Percentiles rank a stretch among this genome's conserved stretches.
These are phyloP conservation scores for Bos taurus DNA, from an alignment of 2,113 vertebrate species.

Conservation along the genomic window ARS-UCD2.0 NC_037328.1:36217001-36217500, in stretches of 20 bases:
- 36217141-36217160: neutral
- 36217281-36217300: neutral
- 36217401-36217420: neutral
- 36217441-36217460: neutral
- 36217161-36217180: neutral
- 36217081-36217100: neutral
- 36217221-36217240: neutral
- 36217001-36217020: neutral
- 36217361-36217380: neutral
- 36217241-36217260: neutral
- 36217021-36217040: neutral
- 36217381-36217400: neutral
- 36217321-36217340: neutral
- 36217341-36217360: neutral
- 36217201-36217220: neutral
- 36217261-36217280: neutral
- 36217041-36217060: neutral
- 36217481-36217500: neutral
- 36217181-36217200: neutral
- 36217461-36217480: neutral
- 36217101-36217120: neutral
- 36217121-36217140: neutral
- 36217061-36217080: neutral
- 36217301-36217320: neutral
- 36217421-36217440: neutral